Evolutionary conservation across 2,113 vertebrate genomes (phyloP).

Genomic region (Nannospalax galili): DNA sequence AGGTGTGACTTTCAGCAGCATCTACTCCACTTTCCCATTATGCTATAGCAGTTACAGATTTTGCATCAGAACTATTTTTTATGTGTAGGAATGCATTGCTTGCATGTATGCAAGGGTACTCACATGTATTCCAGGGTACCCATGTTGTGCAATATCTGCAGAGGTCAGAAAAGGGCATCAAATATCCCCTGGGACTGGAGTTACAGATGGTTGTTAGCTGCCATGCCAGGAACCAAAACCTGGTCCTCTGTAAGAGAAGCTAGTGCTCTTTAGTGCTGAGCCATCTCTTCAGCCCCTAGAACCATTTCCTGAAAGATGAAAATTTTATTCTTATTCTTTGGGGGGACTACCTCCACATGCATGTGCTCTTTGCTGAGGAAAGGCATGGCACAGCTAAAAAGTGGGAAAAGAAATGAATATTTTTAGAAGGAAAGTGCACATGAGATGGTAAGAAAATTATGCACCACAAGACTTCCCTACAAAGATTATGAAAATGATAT

Average conservation of each 20-base stretch:
- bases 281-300: too few species aligned
- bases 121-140: too few species aligned
- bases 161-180: too few species aligned
- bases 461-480: background rate
- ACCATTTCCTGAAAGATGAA: background rate
- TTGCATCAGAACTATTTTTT: background rate
- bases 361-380: background rate
- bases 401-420: background rate
- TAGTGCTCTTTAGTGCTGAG: too few species aligned
- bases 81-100: too few species aligned
- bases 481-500: background rate
- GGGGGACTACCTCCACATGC: background rate
- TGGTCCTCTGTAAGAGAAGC: too few species aligned
- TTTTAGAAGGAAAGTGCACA: background rate
- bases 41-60: background rate
- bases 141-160: too few species aligned
- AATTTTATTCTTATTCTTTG: background rate
- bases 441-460: background rate
- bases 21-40: background rate
- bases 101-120: too few species aligned
- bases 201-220: too few species aligned
- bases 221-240: too few species aligned
- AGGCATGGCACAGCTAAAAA: background rate
- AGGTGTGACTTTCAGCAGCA: background rate
- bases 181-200: too few species aligned